Evolutionary conservation across 1,140 invertebrate genomes (phyloP).

Genomic region (Lepidurus couesii): DNA sequence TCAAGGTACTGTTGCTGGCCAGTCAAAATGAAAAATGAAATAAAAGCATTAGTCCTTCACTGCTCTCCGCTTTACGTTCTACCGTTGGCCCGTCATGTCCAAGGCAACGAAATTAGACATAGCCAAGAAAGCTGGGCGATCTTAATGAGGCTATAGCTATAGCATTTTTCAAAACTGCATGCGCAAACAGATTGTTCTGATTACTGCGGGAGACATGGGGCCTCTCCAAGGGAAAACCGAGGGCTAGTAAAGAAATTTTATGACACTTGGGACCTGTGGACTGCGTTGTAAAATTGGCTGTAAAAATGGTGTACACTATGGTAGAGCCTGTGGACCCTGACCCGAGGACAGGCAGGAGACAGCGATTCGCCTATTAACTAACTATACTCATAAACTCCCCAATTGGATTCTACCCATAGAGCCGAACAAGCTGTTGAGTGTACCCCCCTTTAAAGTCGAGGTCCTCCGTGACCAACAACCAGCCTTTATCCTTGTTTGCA

Average conservation of each 20-base stretch:
- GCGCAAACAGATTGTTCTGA: constrained; percentile 21
- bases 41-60: neutral
- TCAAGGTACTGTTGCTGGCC: neutral
- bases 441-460: neutral
- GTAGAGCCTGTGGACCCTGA: neutral
- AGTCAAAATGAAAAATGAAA: neutral
- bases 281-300: neutral
- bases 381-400: constrained; percentile 15
- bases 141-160: neutral
- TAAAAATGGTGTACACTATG: constrained; percentile 1
- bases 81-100: neutral
- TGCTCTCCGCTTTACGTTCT: neutral
- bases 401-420: neutral
- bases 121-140: neutral
- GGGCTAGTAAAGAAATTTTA: neutral
- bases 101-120: neutral
- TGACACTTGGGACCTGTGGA: constrained; percentile 19
- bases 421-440: neutral
- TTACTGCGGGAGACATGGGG: neutral
- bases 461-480: neutral
- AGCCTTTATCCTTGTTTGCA: neutral
- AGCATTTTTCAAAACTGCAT: neutral
- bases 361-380: constrained; percentile 19
- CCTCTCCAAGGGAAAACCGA: neutral
- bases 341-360: neutral